Base-by-base conservation (phyloP, 2,888 invertebrate genomes). In the Leucophenga montana region DNA sequence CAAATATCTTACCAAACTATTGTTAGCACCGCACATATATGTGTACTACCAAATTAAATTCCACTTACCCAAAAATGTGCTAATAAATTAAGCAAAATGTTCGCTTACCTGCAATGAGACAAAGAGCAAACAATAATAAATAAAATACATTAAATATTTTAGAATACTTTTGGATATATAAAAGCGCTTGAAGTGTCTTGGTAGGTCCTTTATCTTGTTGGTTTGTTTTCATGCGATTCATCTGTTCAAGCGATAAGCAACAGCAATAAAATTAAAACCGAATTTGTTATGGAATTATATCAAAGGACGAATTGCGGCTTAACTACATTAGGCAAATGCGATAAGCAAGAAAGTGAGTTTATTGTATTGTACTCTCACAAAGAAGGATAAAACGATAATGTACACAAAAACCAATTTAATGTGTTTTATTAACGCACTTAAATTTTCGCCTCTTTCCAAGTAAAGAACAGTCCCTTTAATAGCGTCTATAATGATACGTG, bases 321-420 rank as follows among this genome's bases (percentile, higher is more conserved):
- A 75, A 75, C 75, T 75, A 75, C 73, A 75, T 75, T 75, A 75
- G 71, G 73, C 69, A 75, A 75, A 75, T 75, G 71, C 75, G 54
- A 64, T 64, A 64, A 64, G 48, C 62, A 50, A 16, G 1, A 5
- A 64, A 20, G 20, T 11, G 5, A 22, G 16, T 33, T 33, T 14
- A 56, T 11, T 56, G 22, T 20, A 20, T 48, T 48, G 48, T 48
- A 48, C 16, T 48, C 48, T 13, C n/a, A n/a, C 68, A 70, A 71
- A 74, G 46, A 3, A 64, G 22, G 16, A 61, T 27, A 39, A 31
- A 39, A 61, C 50, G 8, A 4, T 16, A 50, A 50, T 16, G 18
- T n/a, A 18, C 50, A 50, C 50, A 50, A n/a, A 50, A 16, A 61
- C 20, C 18, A 46, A 22, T 64, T 44, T 46, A 62, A 62, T 62